Evolutionary conservation across 2,797 vertebrate genomes (phyloP).

Genomic region (Epinephelus malabaricus): DNA sequence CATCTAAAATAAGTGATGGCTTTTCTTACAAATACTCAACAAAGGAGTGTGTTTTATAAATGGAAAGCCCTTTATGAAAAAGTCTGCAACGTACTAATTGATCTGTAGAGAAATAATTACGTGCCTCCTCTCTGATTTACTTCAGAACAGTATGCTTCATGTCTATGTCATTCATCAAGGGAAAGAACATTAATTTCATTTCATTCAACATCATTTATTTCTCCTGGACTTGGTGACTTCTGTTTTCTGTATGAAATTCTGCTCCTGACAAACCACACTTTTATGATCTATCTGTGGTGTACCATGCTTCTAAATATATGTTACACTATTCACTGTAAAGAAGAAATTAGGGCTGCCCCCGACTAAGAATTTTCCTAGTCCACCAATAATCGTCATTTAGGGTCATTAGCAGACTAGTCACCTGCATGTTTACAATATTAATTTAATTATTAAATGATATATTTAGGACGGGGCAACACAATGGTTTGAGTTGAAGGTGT

Average conservation of each 20-base stretch:
- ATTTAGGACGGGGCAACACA: no score
- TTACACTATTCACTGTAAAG: no score
- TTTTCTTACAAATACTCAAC: not conserved
- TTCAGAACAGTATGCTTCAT: not conserved
- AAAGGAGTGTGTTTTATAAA: constrained; percentile 12
- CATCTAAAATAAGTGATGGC: not conserved
- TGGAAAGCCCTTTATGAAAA: constrained; percentile 7
- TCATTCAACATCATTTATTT: not conserved
- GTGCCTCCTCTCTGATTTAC: not conserved
- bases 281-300: not conserved
- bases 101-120: constrained; percentile 1
- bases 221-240: not conserved
- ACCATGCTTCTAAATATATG: no score
- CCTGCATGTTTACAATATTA: no score
- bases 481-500: no score
- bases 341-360: no score
- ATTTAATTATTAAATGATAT: no score
- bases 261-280: not conserved
- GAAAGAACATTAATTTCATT: not conserved
- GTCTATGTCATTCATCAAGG: not conserved
- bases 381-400: no score
- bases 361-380: no score
- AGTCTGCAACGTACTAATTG: not conserved
- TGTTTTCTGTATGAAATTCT: not conserved
- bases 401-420: no score